Evolutionary conservation across 2,888 invertebrate species (phyloP).

Genomic region (Andrena chrysosceles): DNA sequence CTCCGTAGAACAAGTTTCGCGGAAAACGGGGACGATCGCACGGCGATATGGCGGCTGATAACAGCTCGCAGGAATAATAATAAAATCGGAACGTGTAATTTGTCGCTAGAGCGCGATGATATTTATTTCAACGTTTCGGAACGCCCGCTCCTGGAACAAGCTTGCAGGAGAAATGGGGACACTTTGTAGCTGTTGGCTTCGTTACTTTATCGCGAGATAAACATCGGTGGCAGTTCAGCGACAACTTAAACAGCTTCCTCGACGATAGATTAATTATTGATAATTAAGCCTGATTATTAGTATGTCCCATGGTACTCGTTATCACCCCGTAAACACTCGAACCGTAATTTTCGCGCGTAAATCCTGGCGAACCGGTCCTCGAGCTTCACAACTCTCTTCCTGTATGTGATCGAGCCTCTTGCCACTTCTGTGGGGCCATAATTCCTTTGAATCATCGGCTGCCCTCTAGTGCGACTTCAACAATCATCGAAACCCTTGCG

Average conservation of each 20-base stretch:
- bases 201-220: conserved; percentile 52
- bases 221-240: conserved; percentile 28
- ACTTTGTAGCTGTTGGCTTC: conserved; percentile 44
- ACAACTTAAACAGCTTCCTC: conserved; percentile 36
- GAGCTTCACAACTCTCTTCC: conserved; percentile 30
- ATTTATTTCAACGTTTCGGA: background rate
- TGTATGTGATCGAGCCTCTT: conserved; percentile 37
- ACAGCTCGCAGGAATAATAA: background rate
- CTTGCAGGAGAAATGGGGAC: conserved; percentile 33
- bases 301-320: conserved; percentile 32
- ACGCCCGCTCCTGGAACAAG: conserved; percentile 20
- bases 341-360: conserved; percentile 47
- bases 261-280: conserved; percentile 56
- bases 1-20: conserved; percentile 38
- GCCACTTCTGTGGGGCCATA: conserved; percentile 14
- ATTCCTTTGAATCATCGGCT: conserved; percentile 42
- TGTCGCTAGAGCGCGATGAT: background rate
- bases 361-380: conserved; percentile 44
- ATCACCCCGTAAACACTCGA: conserved; percentile 39
- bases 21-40: conserved; percentile 26
- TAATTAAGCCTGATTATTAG: conserved; percentile 53
- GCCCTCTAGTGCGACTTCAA: conserved; percentile 33
- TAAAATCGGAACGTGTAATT: background rate
- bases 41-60: background rate
- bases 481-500: conserved; percentile 55